Percentiles rank a stretch among this genome's conserved stretches.
phyloP scores from a whole-genome alignment of 2,797 vertebrate species.

The Lagorchestes hirsutus region DNA sequence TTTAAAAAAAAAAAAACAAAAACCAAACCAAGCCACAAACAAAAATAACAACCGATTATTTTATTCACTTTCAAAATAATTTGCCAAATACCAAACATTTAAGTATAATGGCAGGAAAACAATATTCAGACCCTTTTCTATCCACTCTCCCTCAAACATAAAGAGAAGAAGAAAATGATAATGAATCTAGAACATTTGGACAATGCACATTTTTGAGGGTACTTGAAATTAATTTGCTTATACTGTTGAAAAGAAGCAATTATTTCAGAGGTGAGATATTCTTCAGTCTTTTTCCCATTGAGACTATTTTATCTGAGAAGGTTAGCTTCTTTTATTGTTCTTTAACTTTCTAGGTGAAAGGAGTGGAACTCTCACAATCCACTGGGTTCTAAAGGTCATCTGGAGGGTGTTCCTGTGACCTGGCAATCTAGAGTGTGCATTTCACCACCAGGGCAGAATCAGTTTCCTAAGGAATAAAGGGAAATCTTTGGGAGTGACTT shows the following conservation, averaged over 20 bases:
- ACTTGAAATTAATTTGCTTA: not conserved
- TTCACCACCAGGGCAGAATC: not conserved
- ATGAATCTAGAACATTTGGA: not conserved
- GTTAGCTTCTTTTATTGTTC: not conserved
- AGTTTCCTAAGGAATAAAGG: not conserved
- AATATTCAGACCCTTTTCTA: not conserved
- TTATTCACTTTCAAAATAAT: not conserved
- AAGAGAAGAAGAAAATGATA: not conserved
- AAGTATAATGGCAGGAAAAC: not conserved
- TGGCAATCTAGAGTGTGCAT: not conserved
- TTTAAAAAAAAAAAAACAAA: not conserved
- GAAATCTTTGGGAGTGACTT: not conserved
- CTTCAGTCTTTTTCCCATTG: not conserved
- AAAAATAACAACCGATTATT: not conserved
- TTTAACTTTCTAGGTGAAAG: not conserved
- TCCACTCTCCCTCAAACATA: not conserved
- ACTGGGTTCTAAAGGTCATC: not conserved
- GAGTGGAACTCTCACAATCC: not conserved
- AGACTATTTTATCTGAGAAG: not conserved
- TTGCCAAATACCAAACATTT: not conserved
- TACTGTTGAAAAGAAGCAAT: not conserved
- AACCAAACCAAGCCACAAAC: not conserved
- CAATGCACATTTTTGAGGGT: not conserved
- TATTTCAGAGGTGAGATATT: not conserved
- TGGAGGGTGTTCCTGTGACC: not conserved